These are phyloP conservation scores for Acrocephalus arundinaceus DNA, from an alignment of 2,113 vertebrate genomes.

Conservation along the genomic window DNA sequence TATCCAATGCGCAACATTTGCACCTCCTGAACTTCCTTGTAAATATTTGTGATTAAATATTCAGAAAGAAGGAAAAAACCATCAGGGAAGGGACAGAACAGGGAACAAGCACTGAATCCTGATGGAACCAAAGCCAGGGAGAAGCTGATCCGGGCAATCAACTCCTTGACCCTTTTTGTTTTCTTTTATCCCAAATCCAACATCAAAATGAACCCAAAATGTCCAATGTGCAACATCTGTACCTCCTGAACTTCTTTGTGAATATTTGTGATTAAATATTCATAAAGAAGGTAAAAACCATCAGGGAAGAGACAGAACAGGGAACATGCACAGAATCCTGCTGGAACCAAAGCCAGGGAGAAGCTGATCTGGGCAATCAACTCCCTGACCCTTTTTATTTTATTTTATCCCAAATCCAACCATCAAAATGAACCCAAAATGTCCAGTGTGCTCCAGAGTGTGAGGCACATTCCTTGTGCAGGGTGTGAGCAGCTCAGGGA, in stretches of 20 bases:
- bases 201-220: not conserved
- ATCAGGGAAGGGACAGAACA: not conserved
- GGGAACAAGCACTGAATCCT: not conserved
- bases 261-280: too few relatives aligned
- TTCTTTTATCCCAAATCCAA: not conserved
- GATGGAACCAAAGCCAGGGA: not conserved
- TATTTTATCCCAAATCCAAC: not conserved
- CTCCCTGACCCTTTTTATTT: not conserved
- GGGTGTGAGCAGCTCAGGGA: not conserved
- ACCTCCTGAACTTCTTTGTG: too few relatives aligned
- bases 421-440: not conserved
- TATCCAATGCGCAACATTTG: not conserved
- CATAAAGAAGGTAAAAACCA: too few relatives aligned
- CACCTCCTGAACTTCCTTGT: not conserved
- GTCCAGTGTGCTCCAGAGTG: not conserved
- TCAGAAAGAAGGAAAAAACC: not conserved
- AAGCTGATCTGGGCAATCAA: not conserved
- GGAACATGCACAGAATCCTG: not conserved
- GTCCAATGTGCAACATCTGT: too few relatives aligned
- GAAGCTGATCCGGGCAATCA: not conserved
- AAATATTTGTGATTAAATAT: not conserved
- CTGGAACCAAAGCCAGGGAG: not conserved
- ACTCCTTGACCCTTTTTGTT: not conserved
- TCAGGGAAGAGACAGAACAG: not conserved
- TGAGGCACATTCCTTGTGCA: not conserved